Base-by-base conservation (phyloP, 2,888 invertebrate species). In the Volucella inflata region DNA sequence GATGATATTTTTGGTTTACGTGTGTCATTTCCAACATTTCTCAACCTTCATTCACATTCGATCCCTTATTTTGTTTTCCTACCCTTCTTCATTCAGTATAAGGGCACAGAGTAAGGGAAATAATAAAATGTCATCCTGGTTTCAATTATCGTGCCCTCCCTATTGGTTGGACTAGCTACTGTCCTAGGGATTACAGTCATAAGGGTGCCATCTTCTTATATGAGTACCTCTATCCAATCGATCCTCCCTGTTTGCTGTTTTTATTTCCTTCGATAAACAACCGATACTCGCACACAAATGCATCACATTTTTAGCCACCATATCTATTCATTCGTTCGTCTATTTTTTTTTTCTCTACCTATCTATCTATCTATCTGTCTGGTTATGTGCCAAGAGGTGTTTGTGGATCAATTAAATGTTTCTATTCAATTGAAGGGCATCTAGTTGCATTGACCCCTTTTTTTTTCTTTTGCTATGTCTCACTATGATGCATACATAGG, bases 391-490 rank as follows among this genome's bases (percentile, higher is more conserved):
- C 30, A 76, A 48, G 40, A 48, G n/a, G 16, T 72, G 71, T 87
- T 72, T 82, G 72, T 75, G 75, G 68, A 74, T 81, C 80, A 84
- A 71, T 87, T 81, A 59, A 75, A 84, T 80, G 77, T 78, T 71
- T 84, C 76, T 79, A 78, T 85, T 84, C 77, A 87, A 80, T 84
- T 88, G 88, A 88, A 88, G 88, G 88, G 88, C 88, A 87, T 88
- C 77, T 83, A 79, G 88, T 88, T 88, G 88, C 88, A 88, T 88
- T 88, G 88, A 88, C 88, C 88, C 87, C 88, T 88, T 88, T 88
- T 30, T 30, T 21, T 21, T 21, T 21, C 2, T 21, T 87, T 77
- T 55, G 68, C 74, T 85, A 57, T 79, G 77, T 85, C 75, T 81
- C 67, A 85, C 77, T 77, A 62, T 48, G 65, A 57, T 74, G 80